Evolutionary conservation across 2,888 invertebrate species (phyloP).

Genomic region (Ephialtes manifestator): DNA sequence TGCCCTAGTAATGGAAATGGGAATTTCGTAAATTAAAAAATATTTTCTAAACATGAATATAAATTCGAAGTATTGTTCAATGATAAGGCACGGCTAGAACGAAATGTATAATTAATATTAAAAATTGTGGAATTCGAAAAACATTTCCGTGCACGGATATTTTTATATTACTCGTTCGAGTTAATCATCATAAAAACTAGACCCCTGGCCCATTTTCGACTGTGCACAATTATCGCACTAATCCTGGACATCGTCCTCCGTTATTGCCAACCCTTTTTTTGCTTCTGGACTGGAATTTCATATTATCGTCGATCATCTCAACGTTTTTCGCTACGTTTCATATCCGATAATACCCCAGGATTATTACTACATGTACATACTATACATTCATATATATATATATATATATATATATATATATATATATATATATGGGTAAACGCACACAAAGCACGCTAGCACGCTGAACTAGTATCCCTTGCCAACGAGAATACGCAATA

Average conservation of each 20-base stretch:
- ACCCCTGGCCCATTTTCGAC: conserved; percentile 4
- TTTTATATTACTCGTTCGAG: not conserved
- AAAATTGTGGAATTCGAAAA: not conserved
- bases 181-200: not conserved
- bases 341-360: conserved; percentile 49
- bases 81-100: not conserved
- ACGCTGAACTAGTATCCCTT: conserved; percentile 31
- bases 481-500: conserved; percentile 47
- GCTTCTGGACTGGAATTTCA: conserved; percentile 26
- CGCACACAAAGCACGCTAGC: not conserved
- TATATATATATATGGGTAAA: not conserved
- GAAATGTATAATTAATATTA: not conserved
- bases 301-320: conserved; percentile 52
- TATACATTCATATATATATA: conserved; percentile 5
- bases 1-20: too few species aligned
- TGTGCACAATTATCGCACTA: conserved; percentile 34
- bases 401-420: not conserved
- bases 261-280: conserved; percentile 31
- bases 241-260: conserved; percentile 17
- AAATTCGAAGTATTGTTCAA: not conserved
- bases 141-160: not conserved
- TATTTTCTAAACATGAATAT: not conserved
- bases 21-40: too few species aligned
- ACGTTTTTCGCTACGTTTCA: conserved; percentile 49
- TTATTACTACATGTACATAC: conserved; percentile 38